Base-by-base conservation (phyloP, 2,888 invertebrate genomes). In the Stictocephala bisonia region DNA sequence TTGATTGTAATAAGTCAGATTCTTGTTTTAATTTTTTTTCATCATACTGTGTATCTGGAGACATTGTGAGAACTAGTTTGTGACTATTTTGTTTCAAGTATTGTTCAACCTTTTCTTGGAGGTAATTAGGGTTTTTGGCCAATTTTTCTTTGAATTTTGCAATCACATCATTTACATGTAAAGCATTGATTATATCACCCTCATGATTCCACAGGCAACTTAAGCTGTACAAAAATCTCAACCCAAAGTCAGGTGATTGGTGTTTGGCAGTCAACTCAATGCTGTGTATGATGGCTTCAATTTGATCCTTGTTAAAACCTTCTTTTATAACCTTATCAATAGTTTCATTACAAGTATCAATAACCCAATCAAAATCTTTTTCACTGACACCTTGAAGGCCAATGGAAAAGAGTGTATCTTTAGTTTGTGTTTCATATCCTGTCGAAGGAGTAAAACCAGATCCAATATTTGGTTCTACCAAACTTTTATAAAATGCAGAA, bases 391-490 rank as follows among this genome's bases (percentile, higher is more conserved):
- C 95, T 83, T 94, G 92, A 18, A 98, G 84, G 1, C 97, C 96
- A 1, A 97, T 88, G 18, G 92, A 89, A 83, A 97, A 96, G 68
- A 93, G 86, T 0, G 93, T 91, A 80, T 97, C 95, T 82, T 91
- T 90, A 0, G 92, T 91, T 81, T 93, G 90, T 29, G 90, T 87
- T 81, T 94, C 93, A 81, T 88, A 94, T n/a, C 95, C 97, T 0
- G 94, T 93, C 13, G 90, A 87, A 0, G 93, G 90, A 71, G 93
- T 91, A 82, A 93, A 97, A 11, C 95, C 95, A 29, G 94, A 93
- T 0, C 96, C 96, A 79, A 97, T 91, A 79, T 94, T 93, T 0
- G 94, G 92, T 81, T 96, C 96, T 24, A 98, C 90, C 31, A 97
- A 85, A 75, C 91, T 90, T 82, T 94, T 93, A 82, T 97, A 97